Evolutionary conservation across 2,113 vertebrate species (phyloP).

Genomic region (Casuarius casuarius): DNA sequence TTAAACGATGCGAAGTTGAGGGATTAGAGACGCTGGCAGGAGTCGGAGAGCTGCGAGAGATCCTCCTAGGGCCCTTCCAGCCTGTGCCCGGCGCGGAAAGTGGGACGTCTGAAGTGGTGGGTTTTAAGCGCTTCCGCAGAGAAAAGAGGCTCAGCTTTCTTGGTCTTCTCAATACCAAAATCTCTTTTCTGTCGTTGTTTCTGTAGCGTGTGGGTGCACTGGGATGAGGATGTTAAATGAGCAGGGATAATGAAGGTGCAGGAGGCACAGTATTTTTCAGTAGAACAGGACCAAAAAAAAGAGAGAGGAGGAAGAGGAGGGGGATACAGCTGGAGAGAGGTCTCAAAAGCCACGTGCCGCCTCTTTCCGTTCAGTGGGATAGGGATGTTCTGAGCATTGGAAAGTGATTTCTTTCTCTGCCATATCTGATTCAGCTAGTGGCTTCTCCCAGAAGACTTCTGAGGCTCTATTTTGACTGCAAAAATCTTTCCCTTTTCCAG

Average conservation of each 20-base stretch:
- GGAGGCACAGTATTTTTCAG: neutral
- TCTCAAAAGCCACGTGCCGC: neutral
- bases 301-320: neutral
- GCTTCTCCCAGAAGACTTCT: neutral
- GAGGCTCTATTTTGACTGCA: neutral
- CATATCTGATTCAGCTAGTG: neutral
- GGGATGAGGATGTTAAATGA: neutral
- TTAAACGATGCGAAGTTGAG: neutral
- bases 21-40: too few species aligned
- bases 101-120: neutral
- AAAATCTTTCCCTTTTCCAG: neutral
- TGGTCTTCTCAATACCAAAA: neutral
- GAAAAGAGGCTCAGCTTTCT: neutral
- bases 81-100: fast-evolving
- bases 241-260: neutral
- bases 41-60: neutral
- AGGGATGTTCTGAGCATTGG: neutral
- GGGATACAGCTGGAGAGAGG: neutral
- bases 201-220: fast-evolving
- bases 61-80: neutral
- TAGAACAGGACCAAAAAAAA: neutral
- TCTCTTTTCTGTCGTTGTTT: fast-evolving
- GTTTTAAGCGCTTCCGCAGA: neutral
- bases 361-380: neutral
- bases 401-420: neutral